These are phyloP conservation scores for Steinernema feltiae DNA, from an alignment of 1,140 invertebrate species.

Conservation along the genomic window DNA sequence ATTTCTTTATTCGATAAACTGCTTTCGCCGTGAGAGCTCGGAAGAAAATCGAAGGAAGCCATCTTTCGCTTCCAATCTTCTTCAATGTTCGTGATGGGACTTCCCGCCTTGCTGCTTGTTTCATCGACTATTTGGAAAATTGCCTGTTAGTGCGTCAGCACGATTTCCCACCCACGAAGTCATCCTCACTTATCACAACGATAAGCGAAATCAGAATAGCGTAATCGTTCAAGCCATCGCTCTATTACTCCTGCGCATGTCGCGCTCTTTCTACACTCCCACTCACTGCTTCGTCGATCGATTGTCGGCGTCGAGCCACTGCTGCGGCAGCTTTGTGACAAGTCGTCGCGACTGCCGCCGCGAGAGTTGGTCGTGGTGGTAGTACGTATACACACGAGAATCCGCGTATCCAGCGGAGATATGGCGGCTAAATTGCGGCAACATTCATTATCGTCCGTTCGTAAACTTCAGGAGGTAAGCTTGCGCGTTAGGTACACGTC, in stretches of 20 bases:
- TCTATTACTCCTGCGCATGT: slow-evolving; percentile 19
- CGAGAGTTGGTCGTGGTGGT: slow-evolving; percentile 26
- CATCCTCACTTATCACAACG: too few species aligned
- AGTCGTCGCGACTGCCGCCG: slow-evolving; percentile 20
- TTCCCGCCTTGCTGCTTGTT: too few species aligned
- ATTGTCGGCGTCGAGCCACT: slow-evolving; percentile 15
- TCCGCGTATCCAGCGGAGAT: slow-evolving; percentile 9
- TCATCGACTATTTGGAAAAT: too few species aligned
- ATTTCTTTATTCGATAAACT: too few species aligned
- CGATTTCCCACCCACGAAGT: too few species aligned
- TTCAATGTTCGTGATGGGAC: too few species aligned
- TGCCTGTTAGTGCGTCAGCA: too few species aligned
- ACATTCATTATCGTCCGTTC: slow-evolving; percentile 49
- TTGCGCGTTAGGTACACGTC: slow-evolving; percentile 16
- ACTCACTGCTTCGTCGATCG: slow-evolving; percentile 22
- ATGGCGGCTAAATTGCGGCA: slow-evolving; percentile 54
- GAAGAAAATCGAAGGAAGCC: too few species aligned
- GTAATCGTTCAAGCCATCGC: neutral
- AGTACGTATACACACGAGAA: neutral
- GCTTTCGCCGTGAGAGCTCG: too few species aligned
- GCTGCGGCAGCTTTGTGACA: slow-evolving; percentile 23
- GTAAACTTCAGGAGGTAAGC: slow-evolving; percentile 46
- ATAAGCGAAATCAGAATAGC: neutral
- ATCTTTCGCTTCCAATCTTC: neutral
- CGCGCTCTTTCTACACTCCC: slow-evolving; percentile 3